These are phyloP conservation scores for Sebastes oblongus DNA, from an alignment of 2,797 vertebrate species.

Conservation along the genomic window DNA sequence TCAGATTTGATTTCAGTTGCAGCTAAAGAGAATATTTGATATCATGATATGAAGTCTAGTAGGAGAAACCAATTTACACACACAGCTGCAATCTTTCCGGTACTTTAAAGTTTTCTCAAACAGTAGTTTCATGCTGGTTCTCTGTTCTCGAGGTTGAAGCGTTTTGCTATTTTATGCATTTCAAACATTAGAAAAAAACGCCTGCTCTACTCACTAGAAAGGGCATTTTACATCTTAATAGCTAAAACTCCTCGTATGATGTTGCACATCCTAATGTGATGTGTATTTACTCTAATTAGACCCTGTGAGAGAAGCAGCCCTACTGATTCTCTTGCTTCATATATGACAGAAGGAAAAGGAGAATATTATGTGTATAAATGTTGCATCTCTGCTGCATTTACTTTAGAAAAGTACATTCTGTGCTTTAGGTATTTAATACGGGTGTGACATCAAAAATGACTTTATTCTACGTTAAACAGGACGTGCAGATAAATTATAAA, in stretches of 20 bases:
- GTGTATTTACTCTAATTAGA: slow-evolving; percentile 1
- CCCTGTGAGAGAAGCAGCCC: neutral
- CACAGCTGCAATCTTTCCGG: neutral
- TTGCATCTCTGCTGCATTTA: neutral
- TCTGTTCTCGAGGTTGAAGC: neutral
- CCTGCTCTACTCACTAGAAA: neutral
- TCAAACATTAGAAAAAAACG: neutral
- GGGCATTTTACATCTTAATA: neutral
- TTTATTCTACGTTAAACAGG: neutral
- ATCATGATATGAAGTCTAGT: no score
- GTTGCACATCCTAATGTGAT: neutral
- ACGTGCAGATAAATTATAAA: neutral
- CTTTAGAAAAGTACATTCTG: neutral
- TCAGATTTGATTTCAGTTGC: no score
- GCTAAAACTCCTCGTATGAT: neutral
- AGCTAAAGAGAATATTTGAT: no score
- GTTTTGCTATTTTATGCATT: neutral
- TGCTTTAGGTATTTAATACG: neutral
- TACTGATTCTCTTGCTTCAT: neutral
- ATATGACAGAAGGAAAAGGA: neutral
- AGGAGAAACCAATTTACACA: neutral
- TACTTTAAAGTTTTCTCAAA: neutral
- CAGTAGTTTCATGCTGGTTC: neutral
- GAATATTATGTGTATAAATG: neutral
- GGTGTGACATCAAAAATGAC: neutral